These are phyloP conservation scores for Podarcis siculus DNA, from an alignment of 2,797 vertebrate genomes.

Conservation along the genomic window DNA sequence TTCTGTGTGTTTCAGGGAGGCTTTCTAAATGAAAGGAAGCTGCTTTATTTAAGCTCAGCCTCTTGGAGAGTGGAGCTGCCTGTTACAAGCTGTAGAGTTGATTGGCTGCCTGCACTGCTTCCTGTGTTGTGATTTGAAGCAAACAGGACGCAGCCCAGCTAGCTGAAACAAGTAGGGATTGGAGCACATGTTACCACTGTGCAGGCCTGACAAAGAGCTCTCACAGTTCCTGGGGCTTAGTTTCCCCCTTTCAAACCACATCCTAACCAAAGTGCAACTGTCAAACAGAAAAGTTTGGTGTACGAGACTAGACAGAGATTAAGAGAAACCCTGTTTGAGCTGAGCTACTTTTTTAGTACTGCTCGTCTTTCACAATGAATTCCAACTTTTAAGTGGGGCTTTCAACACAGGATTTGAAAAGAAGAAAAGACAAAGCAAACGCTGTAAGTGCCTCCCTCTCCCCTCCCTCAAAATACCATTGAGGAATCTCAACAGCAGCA, in stretches of 20 bases:
- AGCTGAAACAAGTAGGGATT: slow-evolving; percentile 34
- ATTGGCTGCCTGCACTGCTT: slow-evolving; percentile 79
- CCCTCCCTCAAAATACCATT: slow-evolving; percentile 28
- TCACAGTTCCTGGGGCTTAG: background rate
- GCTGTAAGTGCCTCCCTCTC: slow-evolving; percentile 65
- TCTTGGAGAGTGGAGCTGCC: slow-evolving; percentile 21
- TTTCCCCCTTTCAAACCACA: slow-evolving; percentile 48
- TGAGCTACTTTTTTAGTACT: background rate
- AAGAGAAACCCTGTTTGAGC: background rate
- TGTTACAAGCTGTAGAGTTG: slow-evolving; percentile 43
- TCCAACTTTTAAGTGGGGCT: slow-evolving; percentile 56
- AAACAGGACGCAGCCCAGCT: slow-evolving; percentile 45
- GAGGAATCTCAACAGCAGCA: slow-evolving; percentile 18
- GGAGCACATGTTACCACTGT: slow-evolving; percentile 26
- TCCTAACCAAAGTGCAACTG: slow-evolving; percentile 51
- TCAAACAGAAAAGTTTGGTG: slow-evolving; percentile 51
- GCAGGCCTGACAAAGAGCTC: slow-evolving; percentile 30
- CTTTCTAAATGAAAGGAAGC: slow-evolving; percentile 44
- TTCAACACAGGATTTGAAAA: slow-evolving; percentile 20
- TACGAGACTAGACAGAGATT: slow-evolving; percentile 16
- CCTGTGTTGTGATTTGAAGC: slow-evolving; percentile 88
- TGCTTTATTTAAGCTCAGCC: slow-evolving; percentile 31
- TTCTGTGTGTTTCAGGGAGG: background rate
- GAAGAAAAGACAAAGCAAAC: slow-evolving; percentile 64
- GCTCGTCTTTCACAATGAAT: slow-evolving; percentile 35